These are phyloP conservation scores for Magallana ariakensis DNA, from an alignment of 1,140 invertebrate genomes.

Conservation along the genomic window DNA sequence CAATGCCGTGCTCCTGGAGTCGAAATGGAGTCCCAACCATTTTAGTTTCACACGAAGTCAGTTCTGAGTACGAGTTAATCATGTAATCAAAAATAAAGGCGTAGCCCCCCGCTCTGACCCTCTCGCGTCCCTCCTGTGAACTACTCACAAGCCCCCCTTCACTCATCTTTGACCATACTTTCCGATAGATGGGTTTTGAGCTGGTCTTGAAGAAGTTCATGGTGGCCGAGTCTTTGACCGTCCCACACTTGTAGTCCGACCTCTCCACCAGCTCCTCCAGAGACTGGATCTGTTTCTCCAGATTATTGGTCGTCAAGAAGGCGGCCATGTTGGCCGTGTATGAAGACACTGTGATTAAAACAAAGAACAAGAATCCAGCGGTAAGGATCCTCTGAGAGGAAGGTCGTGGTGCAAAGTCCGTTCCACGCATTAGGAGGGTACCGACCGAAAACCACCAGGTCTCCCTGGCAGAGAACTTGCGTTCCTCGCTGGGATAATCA, in stretches of 20 bases:
- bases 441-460: constrained; percentile 70
- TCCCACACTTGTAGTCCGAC: constrained; percentile 65
- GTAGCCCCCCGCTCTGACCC: constrained; percentile 56
- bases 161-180: constrained; percentile 65
- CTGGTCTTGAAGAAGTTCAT: constrained; percentile 70
- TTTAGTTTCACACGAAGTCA: constrained; percentile 68
- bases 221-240: constrained; percentile 73
- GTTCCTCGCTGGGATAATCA: constrained; percentile 64
- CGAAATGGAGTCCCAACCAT: constrained; percentile 68
- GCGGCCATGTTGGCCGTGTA: constrained; percentile 79
- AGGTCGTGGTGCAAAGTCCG: constrained; percentile 73
- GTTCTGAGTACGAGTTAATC: constrained; percentile 71
- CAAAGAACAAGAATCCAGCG: constrained; percentile 76
- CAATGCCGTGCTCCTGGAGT: constrained; percentile 74
- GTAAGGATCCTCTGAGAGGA: constrained; percentile 75
- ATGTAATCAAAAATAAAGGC: constrained; percentile 75
- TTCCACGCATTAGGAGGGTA: constrained; percentile 72
- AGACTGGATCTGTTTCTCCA: constrained; percentile 71
- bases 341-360: constrained; percentile 75
- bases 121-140: constrained; percentile 58
- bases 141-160: constrained; percentile 64
- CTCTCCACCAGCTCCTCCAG: constrained; percentile 70
- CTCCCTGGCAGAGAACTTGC: constrained; percentile 66
- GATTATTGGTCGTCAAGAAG: constrained; percentile 75
- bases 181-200: constrained; percentile 56